These are phyloP conservation scores for Matsumyia berberina DNA, from an alignment of 2,888 invertebrate genomes.

Conservation along the genomic window DNA sequence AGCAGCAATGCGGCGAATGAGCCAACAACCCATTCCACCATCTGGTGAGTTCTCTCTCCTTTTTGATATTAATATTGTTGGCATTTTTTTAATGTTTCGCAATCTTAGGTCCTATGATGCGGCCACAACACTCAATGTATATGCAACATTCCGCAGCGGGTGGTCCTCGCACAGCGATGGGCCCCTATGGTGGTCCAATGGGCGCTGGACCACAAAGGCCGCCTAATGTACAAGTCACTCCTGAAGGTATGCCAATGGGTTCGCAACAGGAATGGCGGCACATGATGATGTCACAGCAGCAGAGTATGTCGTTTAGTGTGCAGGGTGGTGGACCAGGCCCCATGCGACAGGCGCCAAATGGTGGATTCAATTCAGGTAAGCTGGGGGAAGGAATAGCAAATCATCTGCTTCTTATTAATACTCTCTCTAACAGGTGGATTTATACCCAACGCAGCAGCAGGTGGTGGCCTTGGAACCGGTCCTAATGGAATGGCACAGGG, in stretches of 20 bases:
- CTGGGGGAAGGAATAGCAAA: background rate
- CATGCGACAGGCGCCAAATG: conserved; percentile 82
- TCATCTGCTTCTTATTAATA: background rate
- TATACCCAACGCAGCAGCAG: conserved; percentile 80
- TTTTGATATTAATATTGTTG: background rate
- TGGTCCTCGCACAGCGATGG: conserved; percentile 81
- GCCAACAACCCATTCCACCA: conserved; percentile 90
- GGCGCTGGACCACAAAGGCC: conserved; percentile 86
- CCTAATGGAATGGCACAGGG: conserved; percentile 76
- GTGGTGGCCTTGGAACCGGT: conserved; percentile 77
- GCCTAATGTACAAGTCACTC: conserved; percentile 86
- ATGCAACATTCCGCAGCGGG: conserved; percentile 84
- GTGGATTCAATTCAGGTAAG: conserved; percentile 82
- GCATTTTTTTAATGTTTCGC: conserved; percentile 29
- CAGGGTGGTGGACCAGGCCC: conserved; percentile 77
- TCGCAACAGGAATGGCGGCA: conserved; percentile 84
- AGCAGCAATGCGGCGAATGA: conserved; percentile 87
- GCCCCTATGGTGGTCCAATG: conserved; percentile 81
- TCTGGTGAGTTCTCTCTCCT: conserved; percentile 85
- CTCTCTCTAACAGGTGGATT: conserved; percentile 80
- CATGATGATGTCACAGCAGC: conserved; percentile 85
- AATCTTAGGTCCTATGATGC: conserved; percentile 88
- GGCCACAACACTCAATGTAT: conserved; percentile 87
- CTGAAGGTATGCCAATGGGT: conserved; percentile 85
- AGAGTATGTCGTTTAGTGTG: conserved; percentile 81